Evolutionary conservation across 2,888 invertebrate genomes (phyloP).

Genomic region (Pyrrhosoma nymphula): DNA sequence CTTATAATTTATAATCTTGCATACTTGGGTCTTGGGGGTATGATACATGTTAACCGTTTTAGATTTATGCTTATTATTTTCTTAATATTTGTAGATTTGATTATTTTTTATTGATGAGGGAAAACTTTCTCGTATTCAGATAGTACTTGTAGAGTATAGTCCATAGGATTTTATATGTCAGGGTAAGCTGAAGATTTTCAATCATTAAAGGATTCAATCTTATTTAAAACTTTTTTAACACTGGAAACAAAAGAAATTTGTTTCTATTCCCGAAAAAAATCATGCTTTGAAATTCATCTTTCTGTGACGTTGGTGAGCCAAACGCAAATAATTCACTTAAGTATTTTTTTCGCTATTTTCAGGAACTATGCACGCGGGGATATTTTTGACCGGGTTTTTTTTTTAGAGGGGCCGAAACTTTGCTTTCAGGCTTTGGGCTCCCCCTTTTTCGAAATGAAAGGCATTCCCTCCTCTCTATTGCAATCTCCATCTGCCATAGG

Average conservation of each 20-base stretch:
- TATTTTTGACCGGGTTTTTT: conserved; percentile 24
- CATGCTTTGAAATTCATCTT: background rate
- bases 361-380: conserved; percentile 1
- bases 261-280: background rate
- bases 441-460: conserved; percentile 7
- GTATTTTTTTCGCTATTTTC: background rate
- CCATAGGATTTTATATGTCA: background rate
- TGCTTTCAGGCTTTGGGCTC: conserved; percentile 27
- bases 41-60: background rate
- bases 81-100: too few relatives aligned
- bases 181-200: background rate
- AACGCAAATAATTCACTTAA: background rate
- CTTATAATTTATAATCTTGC: too few relatives aligned
- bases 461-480: conserved; percentile 28
- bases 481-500: conserved; percentile 14
- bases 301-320: background rate
- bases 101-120: too few relatives aligned
- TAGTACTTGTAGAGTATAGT: background rate
- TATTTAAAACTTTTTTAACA: background rate
- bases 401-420: conserved; percentile 23
- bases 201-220: background rate
- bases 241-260: background rate
- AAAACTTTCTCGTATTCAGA: background rate
- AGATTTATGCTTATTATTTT: too few relatives aligned
- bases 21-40: background rate